Evolutionary conservation across 2,113 vertebrate species (phyloP), one percentile per base, ranked within the genome.

Genomic region (Cettia cetti): DNA sequence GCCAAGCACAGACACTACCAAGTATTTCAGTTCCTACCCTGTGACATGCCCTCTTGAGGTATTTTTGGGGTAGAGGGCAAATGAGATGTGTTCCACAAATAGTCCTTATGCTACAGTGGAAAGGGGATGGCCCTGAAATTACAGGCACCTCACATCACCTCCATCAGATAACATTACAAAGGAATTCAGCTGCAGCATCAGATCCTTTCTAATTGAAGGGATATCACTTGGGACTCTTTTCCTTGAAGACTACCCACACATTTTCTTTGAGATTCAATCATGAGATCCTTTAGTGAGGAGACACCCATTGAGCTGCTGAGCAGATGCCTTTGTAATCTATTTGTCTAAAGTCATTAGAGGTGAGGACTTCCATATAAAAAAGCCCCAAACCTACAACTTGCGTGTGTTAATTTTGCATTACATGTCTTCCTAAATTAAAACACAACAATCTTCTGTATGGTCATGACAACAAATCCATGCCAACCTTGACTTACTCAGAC

Each of bases 241-340:
- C 59, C 70, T 91, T 94, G 92, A 92, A 94, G 75, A 88, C 90
- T 90, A 21, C 92, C 92, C 91, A 94, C 84, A 59, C 92, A 28
- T 63, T 72, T 79, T 50, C 93, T 92, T 95, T 93, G 91, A 92
- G 86, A 95, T 92, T 74, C 64, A 74, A 74, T 96, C 77, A 52
- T 39, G 65, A 95, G 77, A 60, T 89, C 82, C 28, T 77, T 70
- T 35, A 57, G 45, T 66, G 83, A 83, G 72, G 75, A 92, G 72
- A 68, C 82, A 93, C 92, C 75, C 3, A 4, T 21, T 23, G 50
- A 82, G 72, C 21, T 90, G 76, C 80, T 90, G 49, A 95, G 77
- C 59, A 87, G 59, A 39, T 94, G 91, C 33, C 56, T 92, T 84
- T 95, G 42, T 88, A 92, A 92, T 95, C 81, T 93, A 0, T 49